These are phyloP conservation scores for Hippolais icterina DNA, from an alignment of 2,113 vertebrate genomes.

Conservation along the genomic window DNA sequence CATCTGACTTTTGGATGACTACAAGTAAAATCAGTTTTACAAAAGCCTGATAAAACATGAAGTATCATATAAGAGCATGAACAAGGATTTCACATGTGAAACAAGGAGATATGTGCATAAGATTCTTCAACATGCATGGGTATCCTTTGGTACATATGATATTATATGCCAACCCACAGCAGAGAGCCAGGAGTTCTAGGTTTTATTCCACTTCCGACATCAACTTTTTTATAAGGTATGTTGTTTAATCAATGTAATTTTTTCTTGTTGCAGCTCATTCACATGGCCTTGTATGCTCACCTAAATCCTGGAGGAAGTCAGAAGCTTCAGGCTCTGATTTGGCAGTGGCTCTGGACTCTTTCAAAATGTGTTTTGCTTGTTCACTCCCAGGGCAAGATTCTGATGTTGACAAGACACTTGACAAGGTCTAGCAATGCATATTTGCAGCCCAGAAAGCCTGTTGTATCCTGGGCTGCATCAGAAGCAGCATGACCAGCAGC, in stretches of 20 bases:
- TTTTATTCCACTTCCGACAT: not conserved
- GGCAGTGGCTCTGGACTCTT: not conserved
- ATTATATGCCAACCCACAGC: not conserved
- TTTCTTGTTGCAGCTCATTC: not conserved
- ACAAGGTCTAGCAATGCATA: not conserved
- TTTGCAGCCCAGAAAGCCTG: not conserved
- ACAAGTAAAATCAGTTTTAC: not conserved
- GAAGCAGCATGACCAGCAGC: not conserved
- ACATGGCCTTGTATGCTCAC: not conserved
- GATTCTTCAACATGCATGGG: not conserved
- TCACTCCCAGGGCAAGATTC: not conserved
- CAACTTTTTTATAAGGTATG: not conserved
- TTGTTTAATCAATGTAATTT: not conserved
- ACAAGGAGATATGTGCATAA: not conserved
- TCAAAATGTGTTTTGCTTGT: not conserved
- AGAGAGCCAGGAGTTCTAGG: not conserved
- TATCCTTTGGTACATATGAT: not conserved
- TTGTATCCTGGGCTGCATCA: not conserved
- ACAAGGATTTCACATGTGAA: not conserved
- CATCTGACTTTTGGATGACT: not conserved
- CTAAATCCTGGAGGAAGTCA: not conserved
- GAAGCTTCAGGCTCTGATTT: not conserved
- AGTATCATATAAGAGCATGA: not conserved
- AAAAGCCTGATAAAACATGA: not conserved
- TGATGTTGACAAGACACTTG: not conserved